Percentiles rank a stretch among this genome's conserved stretches.
These are phyloP conservation scores for Embiotoca jacksoni DNA, from an alignment of 2,113 vertebrate genomes.

Conservation along the genomic window DNA sequence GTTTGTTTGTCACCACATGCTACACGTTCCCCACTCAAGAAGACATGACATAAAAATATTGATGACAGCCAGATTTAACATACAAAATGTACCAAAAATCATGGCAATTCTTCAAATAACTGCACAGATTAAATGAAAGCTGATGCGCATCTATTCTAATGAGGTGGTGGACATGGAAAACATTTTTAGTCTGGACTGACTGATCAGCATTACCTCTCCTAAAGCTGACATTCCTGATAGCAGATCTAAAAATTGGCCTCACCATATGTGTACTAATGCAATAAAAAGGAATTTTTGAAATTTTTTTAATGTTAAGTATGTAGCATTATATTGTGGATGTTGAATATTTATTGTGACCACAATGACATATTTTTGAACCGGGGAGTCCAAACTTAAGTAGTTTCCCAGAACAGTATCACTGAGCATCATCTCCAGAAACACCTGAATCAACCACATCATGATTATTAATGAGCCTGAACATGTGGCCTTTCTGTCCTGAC, in stretches of 20 bases:
- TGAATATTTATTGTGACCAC: constrained; percentile 21
- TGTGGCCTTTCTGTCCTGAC: neutral
- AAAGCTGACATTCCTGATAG: too few species aligned
- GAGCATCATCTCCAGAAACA: constrained; percentile 42
- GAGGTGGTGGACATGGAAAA: too few species aligned
- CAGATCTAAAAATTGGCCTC: too few species aligned
- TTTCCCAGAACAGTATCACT: constrained; percentile 33
- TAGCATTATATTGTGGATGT: constrained; percentile 3
- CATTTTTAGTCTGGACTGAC: too few species aligned
- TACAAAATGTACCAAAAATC: neutral
- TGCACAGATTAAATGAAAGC: neutral
- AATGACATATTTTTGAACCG: constrained; percentile 12
- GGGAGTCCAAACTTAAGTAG: constrained; percentile 1
- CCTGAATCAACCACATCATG: constrained; percentile 49
- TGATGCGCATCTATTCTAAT: neutral
- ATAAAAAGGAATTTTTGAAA: neutral
- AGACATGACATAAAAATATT: neutral
- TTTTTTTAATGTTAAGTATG: neutral
- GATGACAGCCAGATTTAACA: neutral
- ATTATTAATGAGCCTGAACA: constrained; percentile 26
- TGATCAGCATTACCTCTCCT: too few species aligned
- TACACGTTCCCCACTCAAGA: neutral
- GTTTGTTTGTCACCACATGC: neutral
- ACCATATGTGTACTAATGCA: too few species aligned
- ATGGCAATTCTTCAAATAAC: neutral